Percentiles rank a stretch among this genome's conserved stretches.
phyloP scores from a whole-genome alignment of 2,888 invertebrate genomes.

The Agrochola lychnidis region DNA sequence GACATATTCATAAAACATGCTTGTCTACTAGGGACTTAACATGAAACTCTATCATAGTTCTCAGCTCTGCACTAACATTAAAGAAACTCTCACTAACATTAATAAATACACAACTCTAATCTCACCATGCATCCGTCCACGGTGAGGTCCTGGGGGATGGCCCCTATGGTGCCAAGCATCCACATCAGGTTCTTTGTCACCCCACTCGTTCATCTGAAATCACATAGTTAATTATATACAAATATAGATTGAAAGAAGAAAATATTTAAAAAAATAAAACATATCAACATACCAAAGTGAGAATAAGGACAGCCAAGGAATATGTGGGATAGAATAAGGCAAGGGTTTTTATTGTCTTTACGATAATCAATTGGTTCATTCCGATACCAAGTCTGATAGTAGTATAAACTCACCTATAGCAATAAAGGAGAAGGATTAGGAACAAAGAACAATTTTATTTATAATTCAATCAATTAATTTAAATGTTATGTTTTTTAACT shows the following conservation, averaged over 20 bases:
- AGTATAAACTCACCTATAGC: slow-evolving; percentile 84
- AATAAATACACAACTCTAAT: neutral
- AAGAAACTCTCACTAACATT: neutral
- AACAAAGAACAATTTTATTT: slow-evolving; percentile 36
- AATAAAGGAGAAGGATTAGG: slow-evolving; percentile 66
- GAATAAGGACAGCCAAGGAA: slow-evolving; percentile 89
- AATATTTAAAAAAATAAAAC: slow-evolving; percentile 42
- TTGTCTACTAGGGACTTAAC: neutral
- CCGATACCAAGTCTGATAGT: slow-evolving; percentile 82
- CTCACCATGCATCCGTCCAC: slow-evolving; percentile 87
- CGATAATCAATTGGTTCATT: slow-evolving; percentile 86
- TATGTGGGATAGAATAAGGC: slow-evolving; percentile 87
- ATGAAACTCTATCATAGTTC: neutral
- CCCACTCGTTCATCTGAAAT: slow-evolving; percentile 88
- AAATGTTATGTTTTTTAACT: slow-evolving; percentile 2
- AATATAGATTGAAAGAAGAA: slow-evolving; percentile 27
- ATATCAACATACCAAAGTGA: slow-evolving; percentile 85
- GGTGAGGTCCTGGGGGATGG: slow-evolving; percentile 85
- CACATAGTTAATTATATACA: slow-evolving; percentile 36
- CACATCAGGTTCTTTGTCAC: slow-evolving; percentile 87
- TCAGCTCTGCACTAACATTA: neutral
- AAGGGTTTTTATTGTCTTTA: slow-evolving; percentile 81
- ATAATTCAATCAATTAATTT: slow-evolving; percentile 25
- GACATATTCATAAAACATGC: neutral
- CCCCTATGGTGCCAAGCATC: slow-evolving; percentile 89